Base-by-base conservation (phyloP, 1,140 invertebrate genomes). In the Eufriesea mexicana region DNA sequence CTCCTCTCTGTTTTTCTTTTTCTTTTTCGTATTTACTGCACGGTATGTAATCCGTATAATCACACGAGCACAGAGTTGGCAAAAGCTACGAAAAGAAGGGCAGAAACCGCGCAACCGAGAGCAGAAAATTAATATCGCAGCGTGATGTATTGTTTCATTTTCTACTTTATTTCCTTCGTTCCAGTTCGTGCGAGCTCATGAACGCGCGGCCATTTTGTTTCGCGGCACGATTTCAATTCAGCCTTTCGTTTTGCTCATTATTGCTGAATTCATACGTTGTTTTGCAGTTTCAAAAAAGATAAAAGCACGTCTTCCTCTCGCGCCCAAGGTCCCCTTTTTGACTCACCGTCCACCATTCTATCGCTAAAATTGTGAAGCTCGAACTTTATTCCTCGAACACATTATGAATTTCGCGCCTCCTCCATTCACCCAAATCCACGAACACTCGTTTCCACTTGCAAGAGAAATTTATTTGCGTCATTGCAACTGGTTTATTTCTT, bases 91-190 rank as follows among this genome's bases (percentile, higher is more conserved):
- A 45, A 45, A 76, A 64, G 67, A 68, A 25, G 59, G 18, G 20
- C 16, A 47, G 16, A 25, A 81, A 23, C 45, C n/a, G 76, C 20
- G 25, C 25, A 74, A 67, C 42, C 67, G 70, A 61, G 72, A 77
- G 81, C 45, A 59, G 83, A 86, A 85, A 86, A 86, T 86, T 86
- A 86, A 86, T 86, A 82, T 86, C 84, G 18, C 80, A 8, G 28
- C 35, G 61, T 86, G 85, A 86, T 73, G 55, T 74, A 83, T 86
- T 78, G 79, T 86, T 86, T 73, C 73, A 83, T 83, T 86, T 70
- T 73, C 73, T 55, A 59, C 79, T 82, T 86, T 83, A 83, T 82
- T 85, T 64, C 54, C 73, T 67, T 51, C 45, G 45, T 28, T 51
- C 51, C 47, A 45, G 59, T 55, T 66, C 79, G 57, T 18, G 47